Percentiles rank a stretch among this genome's conserved stretches.
Evolutionary conservation across 1,140 invertebrate species (phyloP).

Genomic region (Micrasema minimum): DNA sequence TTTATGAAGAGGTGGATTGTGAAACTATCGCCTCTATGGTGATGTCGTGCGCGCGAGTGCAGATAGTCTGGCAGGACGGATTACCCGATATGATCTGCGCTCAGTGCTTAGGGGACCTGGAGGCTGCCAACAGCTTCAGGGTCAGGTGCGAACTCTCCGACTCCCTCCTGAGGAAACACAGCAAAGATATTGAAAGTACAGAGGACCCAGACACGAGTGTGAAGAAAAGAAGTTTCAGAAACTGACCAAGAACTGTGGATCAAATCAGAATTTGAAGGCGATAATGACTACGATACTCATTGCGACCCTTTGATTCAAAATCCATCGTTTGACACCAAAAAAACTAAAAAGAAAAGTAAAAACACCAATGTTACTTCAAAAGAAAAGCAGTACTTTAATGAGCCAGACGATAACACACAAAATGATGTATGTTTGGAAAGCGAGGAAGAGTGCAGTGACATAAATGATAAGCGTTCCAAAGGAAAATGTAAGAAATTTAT

Average conservation of each 20-base stretch:
- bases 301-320: not conserved
- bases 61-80: conserved; percentile 17
- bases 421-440: not conserved
- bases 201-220: no score
- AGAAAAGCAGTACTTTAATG: not conserved
- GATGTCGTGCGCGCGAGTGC: conserved; percentile 2
- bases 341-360: not conserved
- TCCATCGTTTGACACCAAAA: not conserved
- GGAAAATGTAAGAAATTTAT: conserved; percentile 1
- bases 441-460: not conserved
- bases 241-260: no score
- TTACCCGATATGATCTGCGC: conserved; percentile 23
- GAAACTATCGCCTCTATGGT: not conserved
- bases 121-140: conserved; percentile 23
- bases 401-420: not conserved
- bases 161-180: conserved; percentile 7
- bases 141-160: conserved; percentile 22
- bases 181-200: no score
- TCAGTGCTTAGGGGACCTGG: conserved; percentile 11
- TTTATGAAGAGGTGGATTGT: not conserved
- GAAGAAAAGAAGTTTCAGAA: no score
- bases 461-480: not conserved
- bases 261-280: conserved; percentile 2
- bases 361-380: not conserved
- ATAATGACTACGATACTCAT: not conserved